phyloP scores from a whole-genome alignment of 2,797 vertebrate genomes.

The Meda fulgida region DNA sequence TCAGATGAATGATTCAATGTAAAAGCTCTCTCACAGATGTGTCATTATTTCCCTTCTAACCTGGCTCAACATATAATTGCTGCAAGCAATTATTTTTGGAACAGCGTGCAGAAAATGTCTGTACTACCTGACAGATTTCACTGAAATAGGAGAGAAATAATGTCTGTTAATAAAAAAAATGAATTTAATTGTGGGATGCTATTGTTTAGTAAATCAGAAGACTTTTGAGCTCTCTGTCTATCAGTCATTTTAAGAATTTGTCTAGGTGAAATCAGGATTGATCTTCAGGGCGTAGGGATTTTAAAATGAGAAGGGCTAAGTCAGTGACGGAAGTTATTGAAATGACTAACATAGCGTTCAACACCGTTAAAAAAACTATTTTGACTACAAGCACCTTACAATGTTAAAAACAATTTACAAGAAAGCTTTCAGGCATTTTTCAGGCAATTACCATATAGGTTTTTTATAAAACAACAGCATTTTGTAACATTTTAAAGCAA shows the following conservation, averaged over 20 bases:
- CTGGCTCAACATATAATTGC: constrained; percentile 15
- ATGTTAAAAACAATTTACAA: background rate
- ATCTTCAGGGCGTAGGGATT: background rate
- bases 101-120: background rate
- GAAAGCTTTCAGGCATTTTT: background rate
- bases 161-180: background rate
- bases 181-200: background rate
- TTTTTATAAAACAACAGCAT: background rate
- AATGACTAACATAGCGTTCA: background rate
- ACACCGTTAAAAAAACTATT: background rate
- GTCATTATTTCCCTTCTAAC: constrained; percentile 29
- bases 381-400: background rate
- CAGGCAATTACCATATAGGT: background rate
- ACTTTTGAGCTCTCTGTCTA: background rate
- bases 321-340: background rate
- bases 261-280: background rate
- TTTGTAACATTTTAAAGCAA: background rate
- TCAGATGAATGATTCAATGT: constrained; percentile 31
- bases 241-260: background rate
- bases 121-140: background rate
- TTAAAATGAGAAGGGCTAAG: background rate
- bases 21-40: constrained; percentile 2
- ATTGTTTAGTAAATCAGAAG: constrained; percentile 23
- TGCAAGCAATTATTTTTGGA: background rate
- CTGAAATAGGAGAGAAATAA: background rate